Conservation (phyloP, 1,140 invertebrate species). For the Grapholita molesta region DNA sequence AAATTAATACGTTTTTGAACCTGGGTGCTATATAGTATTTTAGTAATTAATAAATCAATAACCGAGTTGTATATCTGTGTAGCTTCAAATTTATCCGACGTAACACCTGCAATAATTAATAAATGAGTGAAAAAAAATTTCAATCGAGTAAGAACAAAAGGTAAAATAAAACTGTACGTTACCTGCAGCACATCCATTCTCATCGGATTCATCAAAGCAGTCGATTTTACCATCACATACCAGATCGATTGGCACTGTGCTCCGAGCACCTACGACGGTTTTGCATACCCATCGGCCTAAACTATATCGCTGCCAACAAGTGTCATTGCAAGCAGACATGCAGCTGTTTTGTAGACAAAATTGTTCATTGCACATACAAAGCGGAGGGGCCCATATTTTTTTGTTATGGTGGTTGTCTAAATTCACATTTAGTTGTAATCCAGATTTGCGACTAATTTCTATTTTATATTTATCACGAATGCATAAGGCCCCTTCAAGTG, state of each 20-base stretch:
- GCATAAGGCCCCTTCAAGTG: slow-evolving; percentile 1
- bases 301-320: slow-evolving; percentile 50
- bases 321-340: slow-evolving; percentile 36
- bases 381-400: slow-evolving; percentile 27
- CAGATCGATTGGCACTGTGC: slow-evolving; percentile 37
- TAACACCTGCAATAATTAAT: slow-evolving; percentile 4
- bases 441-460: background rate
- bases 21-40: slow-evolving; percentile 27
- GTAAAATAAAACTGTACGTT: background rate
- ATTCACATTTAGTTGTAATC: slow-evolving; percentile 15
- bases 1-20: slow-evolving; percentile 25
- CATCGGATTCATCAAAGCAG: slow-evolving; percentile 61
- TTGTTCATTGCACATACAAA: slow-evolving; percentile 39
- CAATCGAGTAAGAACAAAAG: background rate
- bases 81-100: slow-evolving; percentile 39
- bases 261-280: slow-evolving; percentile 31
- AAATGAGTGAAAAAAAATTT: background rate
- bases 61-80: slow-evolving; percentile 34
- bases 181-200: slow-evolving; percentile 45
- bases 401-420: slow-evolving; percentile 19
- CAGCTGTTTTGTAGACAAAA: slow-evolving; percentile 40
- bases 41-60: slow-evolving; percentile 31
- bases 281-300: slow-evolving; percentile 48
- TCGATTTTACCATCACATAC: slow-evolving; percentile 65
- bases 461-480: background rate